Evolutionary conservation across 2,113 vertebrate species (phyloP), one percentile per base, ranked within the genome.

Genomic region (Macroglossus sobrinus): DNA sequence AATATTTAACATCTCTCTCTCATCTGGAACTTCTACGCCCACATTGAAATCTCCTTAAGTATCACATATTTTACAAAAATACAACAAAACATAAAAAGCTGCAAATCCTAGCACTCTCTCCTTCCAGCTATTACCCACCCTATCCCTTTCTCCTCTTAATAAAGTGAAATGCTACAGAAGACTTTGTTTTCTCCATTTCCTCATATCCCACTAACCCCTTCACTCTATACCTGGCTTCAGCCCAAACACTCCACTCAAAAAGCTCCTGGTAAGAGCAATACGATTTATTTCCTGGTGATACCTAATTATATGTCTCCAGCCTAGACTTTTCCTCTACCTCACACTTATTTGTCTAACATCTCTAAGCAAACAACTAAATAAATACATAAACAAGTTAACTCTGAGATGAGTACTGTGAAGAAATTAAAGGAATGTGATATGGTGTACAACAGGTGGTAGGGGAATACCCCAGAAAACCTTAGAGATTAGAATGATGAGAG

Each of bases 1-100:
- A 96, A 84, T 85, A 95, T n/a, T 92, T 92, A 91, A 64, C 63
- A 92, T 68, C n/a, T 75, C 19, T 26, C 66, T 93, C 69, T 92
- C n/a, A 64, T 75, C 19, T 79, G 19, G 16, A 92, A 89, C 47
- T 63, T 89, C 59, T 30, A 59, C 5, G 68, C 13, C 40, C 50
- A 89, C 11, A 80, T 47, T 91, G 89, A 89, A 90, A 74, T 84
- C 33, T 68, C 11, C 16, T 97, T 59, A 93, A 47, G 26, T 59
- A 79, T 89, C 50, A 91, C 26, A 69, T 92, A 93, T 69, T 91
- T 95, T 90, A 90, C 14, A 69, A 95, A 89, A 84, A 89, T 50
- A 55, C 30, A 76, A 68, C 40, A 85, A 68, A 92, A 89, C 5
- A 76, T n/a, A 87, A 71, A 94, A 89, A 88, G 45, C 53, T 53